Evolutionary conservation across 2,797 vertebrate genomes (phyloP), one percentile per base, ranked within the genome.

Genomic region (Tamandua tetradactyla): DNA sequence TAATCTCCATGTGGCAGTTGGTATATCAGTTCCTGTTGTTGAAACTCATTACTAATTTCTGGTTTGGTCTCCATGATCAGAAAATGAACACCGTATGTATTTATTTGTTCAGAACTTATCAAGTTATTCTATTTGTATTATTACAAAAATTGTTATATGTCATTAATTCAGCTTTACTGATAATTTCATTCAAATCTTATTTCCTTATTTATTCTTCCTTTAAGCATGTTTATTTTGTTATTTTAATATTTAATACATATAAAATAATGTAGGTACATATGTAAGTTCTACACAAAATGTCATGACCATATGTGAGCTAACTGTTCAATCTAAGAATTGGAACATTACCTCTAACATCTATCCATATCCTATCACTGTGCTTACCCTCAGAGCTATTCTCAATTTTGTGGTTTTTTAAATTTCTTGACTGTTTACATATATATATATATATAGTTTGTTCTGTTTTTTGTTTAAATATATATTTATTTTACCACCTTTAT

Each of bases 21-120:
- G 37, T 76, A 27, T 32, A 82, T 69, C 55, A 90, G 71, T 94
- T 93, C 86, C 44, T 94, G 47, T 91, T 88, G 14, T 44, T 83
- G 35, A 86, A 96, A 44, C 72, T 52, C 71, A 59, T 74, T 87
- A 64, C n/a, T 80, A 69, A 94, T 81, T 94, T 91, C 89, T 91
- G 32, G 44, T 69, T 84, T 52, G 71, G 55, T 27, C 84, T 22
- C 80, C 35, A 68, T 44, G 44, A 42, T 74, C 52, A 74, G n/a
- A 95, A 64, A 95, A 78, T 91, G 22, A 95, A 84, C 85, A 93
- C 13, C 87, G 2, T 90, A 55, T 68, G 55, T 84, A 80, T 89
- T 95, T 72, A 80, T 86, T 72, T 52, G 86, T 85, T 92, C 94
- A 47, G 32, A 93, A 89, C 92, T 72, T 81, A 80, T 32, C 32